A percentile compares a stretch with the other conserved stretches of the same genome.
phyloP scores from a whole-genome alignment of 1,140 invertebrate species.

The Drosophila jambulina region DNA sequence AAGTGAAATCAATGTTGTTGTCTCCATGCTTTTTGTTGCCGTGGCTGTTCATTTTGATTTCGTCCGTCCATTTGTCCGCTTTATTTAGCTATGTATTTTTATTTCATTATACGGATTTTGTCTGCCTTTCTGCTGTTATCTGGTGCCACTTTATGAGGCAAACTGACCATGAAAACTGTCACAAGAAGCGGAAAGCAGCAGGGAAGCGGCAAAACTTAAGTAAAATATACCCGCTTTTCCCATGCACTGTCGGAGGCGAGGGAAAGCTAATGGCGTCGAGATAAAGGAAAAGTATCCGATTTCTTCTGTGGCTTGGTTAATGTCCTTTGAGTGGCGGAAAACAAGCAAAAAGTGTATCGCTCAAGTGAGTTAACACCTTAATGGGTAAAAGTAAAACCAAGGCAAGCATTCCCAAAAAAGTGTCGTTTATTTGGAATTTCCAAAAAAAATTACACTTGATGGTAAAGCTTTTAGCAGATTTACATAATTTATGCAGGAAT shows the following conservation, averaged over 20 bases:
- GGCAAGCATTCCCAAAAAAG: slow-evolving; percentile 1
- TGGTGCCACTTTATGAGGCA: slow-evolving; percentile 68
- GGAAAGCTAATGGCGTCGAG: slow-evolving; percentile 43
- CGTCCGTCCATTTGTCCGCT: slow-evolving; percentile 15
- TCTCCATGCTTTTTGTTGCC: slow-evolving; percentile 35
- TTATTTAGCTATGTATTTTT: slow-evolving; percentile 80
- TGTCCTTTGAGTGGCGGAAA: slow-evolving; percentile 14
- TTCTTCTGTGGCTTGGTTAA: slow-evolving; percentile 29
- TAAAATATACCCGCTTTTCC: slow-evolving; percentile 38
- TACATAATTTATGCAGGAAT: neutral
- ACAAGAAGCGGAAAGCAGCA: slow-evolving; percentile 49
- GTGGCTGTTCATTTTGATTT: slow-evolving; percentile 54
- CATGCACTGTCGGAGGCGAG: slow-evolving; percentile 25
- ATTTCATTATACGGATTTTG: slow-evolving; percentile 79
- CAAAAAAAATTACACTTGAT: neutral
- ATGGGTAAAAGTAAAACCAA: slow-evolving; percentile 17
- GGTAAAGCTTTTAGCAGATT: neutral
- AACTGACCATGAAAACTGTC: slow-evolving; percentile 78
- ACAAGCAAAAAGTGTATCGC: slow-evolving; percentile 4
- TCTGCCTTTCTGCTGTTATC: slow-evolving; percentile 80
- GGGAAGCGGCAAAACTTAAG: slow-evolving; percentile 36
- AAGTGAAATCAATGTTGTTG: slow-evolving; percentile 81
- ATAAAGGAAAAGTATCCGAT: slow-evolving; percentile 51
- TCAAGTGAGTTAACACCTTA: slow-evolving; percentile 15
- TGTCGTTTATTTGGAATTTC: neutral